phyloP scores from a whole-genome alignment of 2,888 invertebrate species.

The Xanthostigma xanthostigma region DNA sequence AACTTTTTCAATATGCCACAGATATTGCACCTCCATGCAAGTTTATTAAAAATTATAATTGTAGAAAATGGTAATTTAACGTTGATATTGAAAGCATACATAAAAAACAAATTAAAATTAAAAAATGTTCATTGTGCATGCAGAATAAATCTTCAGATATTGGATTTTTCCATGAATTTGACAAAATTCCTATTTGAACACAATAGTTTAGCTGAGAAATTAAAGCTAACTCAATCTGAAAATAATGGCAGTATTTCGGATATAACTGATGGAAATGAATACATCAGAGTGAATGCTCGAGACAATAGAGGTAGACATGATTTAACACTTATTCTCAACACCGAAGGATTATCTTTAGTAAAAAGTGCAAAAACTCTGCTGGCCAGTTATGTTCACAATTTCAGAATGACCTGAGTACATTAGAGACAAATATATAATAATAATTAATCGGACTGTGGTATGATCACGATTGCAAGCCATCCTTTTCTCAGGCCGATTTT shows the following conservation, averaged over 20 bases:
- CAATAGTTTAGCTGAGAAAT: not conserved
- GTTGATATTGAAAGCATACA: too few relatives aligned
- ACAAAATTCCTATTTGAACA: constrained; percentile 3
- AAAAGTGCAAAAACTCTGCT: not conserved
- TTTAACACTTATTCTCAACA: not conserved
- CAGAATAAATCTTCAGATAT: not conserved
- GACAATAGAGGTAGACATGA: not conserved
- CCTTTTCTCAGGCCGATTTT: constrained; percentile 9
- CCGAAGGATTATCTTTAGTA: not conserved
- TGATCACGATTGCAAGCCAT: not conserved
- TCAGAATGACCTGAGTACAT: not conserved
- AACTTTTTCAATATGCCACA: not conserved
- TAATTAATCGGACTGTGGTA: not conserved
- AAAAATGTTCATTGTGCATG: not conserved
- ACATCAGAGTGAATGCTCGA: not conserved
- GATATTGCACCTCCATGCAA: too few relatives aligned
- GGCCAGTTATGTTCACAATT: not conserved
- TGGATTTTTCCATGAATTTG: not conserved
- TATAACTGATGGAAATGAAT: not conserved
- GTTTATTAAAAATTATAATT: not conserved
- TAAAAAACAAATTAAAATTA: too few relatives aligned
- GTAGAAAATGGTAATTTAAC: not conserved
- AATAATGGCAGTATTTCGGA: not conserved
- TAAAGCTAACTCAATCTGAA: not conserved
- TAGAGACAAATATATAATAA: not conserved